A percentile compares a stretch with the other conserved stretches of the same genome.
Conservation (phyloP, 2,888 invertebrate genomes). For the Apodemia duryi region DNA sequence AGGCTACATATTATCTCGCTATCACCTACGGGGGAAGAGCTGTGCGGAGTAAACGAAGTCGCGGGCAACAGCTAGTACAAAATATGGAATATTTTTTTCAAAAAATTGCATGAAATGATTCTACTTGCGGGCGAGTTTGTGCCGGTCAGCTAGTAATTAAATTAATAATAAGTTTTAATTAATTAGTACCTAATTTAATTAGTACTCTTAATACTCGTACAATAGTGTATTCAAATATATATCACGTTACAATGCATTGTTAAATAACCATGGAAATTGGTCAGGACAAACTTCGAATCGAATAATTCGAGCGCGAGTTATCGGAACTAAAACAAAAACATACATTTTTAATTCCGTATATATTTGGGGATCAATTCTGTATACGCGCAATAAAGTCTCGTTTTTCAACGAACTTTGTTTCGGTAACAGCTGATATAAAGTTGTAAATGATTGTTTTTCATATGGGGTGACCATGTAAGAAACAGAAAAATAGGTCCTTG, state of each 20-base stretch:
- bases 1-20: too few species aligned
- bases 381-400: conserved; percentile 24
- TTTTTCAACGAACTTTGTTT: conserved; percentile 39
- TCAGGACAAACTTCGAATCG: background rate
- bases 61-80: too few species aligned
- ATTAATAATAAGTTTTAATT: too few species aligned
- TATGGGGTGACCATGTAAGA: conserved; percentile 26
- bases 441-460: conserved; percentile 48
- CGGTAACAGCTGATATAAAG: conserved; percentile 49
- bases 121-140: too few species aligned
- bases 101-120: too few species aligned
- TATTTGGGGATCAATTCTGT: conserved; percentile 14
- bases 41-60: too few species aligned
- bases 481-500: background rate
- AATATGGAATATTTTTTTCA: too few species aligned
- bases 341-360: conserved; percentile 14
- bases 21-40: too few species aligned
- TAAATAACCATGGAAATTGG: background rate
- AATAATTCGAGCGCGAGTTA: conserved; percentile 5
- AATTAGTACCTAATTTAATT: too few species aligned
- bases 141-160: too few species aligned
- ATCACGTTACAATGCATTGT: background rate
- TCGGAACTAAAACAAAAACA: conserved; percentile 15
- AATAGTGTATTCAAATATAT: too few species aligned
- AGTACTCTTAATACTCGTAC: too few species aligned